phyloP scores from a whole-genome alignment of 2,888 invertebrate species.

The Andrena haemorrhoa region DNA sequence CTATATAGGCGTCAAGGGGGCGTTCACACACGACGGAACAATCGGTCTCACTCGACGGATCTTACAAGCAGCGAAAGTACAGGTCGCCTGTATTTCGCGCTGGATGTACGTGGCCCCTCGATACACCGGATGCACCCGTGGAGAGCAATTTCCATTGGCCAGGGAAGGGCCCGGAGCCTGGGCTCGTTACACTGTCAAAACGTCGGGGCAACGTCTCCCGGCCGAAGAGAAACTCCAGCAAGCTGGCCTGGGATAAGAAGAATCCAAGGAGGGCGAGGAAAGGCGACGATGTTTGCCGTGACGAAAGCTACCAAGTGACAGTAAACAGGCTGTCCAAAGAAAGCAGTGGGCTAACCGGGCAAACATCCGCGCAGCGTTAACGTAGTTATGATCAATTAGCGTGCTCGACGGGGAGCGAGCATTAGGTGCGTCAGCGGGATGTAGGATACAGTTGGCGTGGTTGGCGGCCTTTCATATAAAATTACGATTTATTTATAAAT shows the following conservation, averaged over 20 bases:
- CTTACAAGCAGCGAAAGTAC: conserved; percentile 81
- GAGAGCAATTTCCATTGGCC: conserved; percentile 72
- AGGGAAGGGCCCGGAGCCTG: conserved; percentile 2
- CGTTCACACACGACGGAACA: conserved; percentile 82
- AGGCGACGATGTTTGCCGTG: neutral
- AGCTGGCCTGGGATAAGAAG: neutral
- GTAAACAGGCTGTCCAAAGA: neutral
- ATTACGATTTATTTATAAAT: conserved; percentile 78
- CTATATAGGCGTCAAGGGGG: conserved; percentile 80
- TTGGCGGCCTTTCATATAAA: conserved; percentile 64
- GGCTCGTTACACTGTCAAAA: conserved; percentile 58
- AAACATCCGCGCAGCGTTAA: conserved; percentile 25
- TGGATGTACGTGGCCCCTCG: conserved; percentile 49
- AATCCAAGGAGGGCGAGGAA: neutral
- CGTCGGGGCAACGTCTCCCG: conserved; percentile 12
- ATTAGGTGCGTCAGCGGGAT: too few species aligned
- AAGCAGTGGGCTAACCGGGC: neutral
- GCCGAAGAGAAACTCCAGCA: conserved; percentile 34
- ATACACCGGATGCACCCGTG: conserved; percentile 82
- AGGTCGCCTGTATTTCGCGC: conserved; percentile 56
- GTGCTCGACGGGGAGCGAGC: too few species aligned
- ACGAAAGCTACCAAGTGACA: neutral
- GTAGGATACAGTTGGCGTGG: neutral
- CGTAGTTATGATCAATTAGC: conserved; percentile 33
- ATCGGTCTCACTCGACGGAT: conserved; percentile 82